Base-by-base conservation (phyloP, 2,113 vertebrate species). In the Coptodon bakossiorum region DNA sequence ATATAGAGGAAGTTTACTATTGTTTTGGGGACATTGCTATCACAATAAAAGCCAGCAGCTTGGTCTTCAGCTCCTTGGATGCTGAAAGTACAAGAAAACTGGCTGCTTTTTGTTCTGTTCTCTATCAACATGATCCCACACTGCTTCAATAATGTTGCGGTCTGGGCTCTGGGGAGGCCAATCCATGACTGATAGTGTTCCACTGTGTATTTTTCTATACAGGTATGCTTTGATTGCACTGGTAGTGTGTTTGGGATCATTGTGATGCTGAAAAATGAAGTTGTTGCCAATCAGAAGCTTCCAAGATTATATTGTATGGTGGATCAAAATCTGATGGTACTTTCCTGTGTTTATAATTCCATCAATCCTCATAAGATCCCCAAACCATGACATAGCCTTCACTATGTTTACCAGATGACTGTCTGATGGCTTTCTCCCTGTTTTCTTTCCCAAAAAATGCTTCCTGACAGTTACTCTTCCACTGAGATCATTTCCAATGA, bases 281-380 rank as follows among this genome's bases (percentile, higher is more conserved):
- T 9, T 14, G 7, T 43, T 71, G 40, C 1, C 36, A 43, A 71
- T 71, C 66, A 9, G n/a, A 61, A 43, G 11, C 3, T 71, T 43
- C 13, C 7, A 5, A 24, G 3, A 16, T 24, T 7, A n/a, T 4
- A 43, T 71, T 43, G 7, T 24, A 71, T 24, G 7, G 0, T 68
- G 36, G 12, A 9, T 40, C 17, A 40, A 68, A 68, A 68, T 40
- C 11, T 24, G 10, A 38, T 36, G 34, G 11, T 40, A 38, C 29
- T 34, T 61, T 61, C 13, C 27, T 61, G 27, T 36, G 36, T 61
- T 61, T 61, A 61, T 61, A 31, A 61, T 61, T 59, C 56, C 27
- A 59, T 61, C 0, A 61, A 61, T 31, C 8, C 0, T 31, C 57
- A 2, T 17, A 61, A 31, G 1, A 61, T 61, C 27, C 0, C 57